A percentile compares a stretch with the other conserved stretches of the same genome.
These are phyloP conservation scores for Sylvia atricapilla DNA, from an alignment of 2,113 vertebrate species.

Conservation along the genomic window DNA sequence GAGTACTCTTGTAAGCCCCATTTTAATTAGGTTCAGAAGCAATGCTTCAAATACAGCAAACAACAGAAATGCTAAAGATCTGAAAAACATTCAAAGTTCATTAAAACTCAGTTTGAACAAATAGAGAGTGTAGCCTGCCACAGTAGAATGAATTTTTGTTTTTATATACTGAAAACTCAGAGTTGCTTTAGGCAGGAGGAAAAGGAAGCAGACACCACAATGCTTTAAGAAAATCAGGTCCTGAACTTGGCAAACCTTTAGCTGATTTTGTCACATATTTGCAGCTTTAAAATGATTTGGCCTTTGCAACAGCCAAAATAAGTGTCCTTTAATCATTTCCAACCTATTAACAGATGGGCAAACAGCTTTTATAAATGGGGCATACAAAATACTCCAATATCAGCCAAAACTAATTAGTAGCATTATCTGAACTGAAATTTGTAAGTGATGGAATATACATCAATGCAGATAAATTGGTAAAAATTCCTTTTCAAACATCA, in stretches of 20 bases:
- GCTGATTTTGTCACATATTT: constrained; percentile 73
- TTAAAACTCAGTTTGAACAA: constrained; percentile 46
- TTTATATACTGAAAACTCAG: constrained; percentile 21
- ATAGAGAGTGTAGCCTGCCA: background rate
- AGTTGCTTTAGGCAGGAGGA: background rate
- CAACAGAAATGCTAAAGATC: constrained; percentile 4
- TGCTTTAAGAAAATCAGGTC: constrained; percentile 56
- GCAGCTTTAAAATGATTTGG: constrained; percentile 75
- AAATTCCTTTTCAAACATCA: constrained; percentile 44
- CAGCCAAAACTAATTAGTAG: constrained; percentile 81
- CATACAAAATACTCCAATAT: constrained; percentile 76
- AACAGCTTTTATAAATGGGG: constrained; percentile 79
- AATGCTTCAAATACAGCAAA: constrained; percentile 29
- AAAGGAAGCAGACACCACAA: constrained; percentile 33
- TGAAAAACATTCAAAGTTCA: constrained; percentile 35
- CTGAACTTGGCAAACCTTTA: constrained; percentile 72
- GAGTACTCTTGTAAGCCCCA: background rate
- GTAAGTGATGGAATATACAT: constrained; percentile 68
- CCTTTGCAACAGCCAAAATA: constrained; percentile 78
- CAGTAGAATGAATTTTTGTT: constrained; percentile 25
- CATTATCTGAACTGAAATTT: constrained; percentile 73
- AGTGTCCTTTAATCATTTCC: constrained; percentile 79
- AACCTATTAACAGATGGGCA: constrained; percentile 82
- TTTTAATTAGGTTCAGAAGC: background rate
- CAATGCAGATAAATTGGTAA: constrained; percentile 56